These are phyloP conservation scores for Calephelis virginiensis DNA, from an alignment of 1,140 invertebrate species.

Conservation along the genomic window DNA sequence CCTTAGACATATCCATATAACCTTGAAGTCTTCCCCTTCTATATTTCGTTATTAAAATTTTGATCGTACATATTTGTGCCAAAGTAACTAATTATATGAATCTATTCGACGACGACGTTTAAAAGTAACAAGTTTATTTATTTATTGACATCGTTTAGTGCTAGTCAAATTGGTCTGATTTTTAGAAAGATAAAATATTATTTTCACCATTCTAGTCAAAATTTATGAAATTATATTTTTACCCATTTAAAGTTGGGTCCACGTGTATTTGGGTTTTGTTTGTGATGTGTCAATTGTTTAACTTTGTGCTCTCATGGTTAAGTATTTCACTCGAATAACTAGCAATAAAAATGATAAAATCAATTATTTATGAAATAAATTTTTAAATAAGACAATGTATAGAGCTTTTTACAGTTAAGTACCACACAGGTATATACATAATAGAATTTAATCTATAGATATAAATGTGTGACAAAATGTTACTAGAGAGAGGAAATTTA, in stretches of 20 bases:
- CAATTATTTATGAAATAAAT: conserved; percentile 71
- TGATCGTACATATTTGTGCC: conserved; percentile 58
- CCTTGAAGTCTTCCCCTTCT: conserved; percentile 70
- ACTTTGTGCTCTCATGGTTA: conserved; percentile 56
- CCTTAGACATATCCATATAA: conserved; percentile 69
- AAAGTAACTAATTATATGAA: conserved; percentile 49
- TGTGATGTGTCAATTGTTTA: conserved; percentile 48
- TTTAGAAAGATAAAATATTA: conserved; percentile 51
- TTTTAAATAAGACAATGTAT: conserved; percentile 72
- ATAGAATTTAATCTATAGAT: conserved; percentile 65
- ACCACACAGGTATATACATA: conserved; percentile 58
- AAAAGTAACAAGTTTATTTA: conserved; percentile 31
- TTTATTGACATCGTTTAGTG: conserved; percentile 44
- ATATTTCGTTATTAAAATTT: conserved; percentile 52
- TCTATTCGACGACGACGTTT: conserved; percentile 41
- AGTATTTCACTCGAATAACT: conserved; percentile 48
- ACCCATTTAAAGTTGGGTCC: conserved; percentile 35
- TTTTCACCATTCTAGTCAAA: conserved; percentile 71
- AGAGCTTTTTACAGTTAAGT: conserved; percentile 76
- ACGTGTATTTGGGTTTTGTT: conserved; percentile 48
- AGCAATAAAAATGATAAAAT: conserved; percentile 77
- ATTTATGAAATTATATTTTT: conserved; percentile 53
- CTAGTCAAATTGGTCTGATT: conserved; percentile 72
- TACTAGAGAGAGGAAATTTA: conserved; percentile 67
- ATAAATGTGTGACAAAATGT: conserved; percentile 50